A percentile compares a stretch with the other conserved stretches of the same genome.
These are phyloP conservation scores for Aphelenchoides fujianensis DNA, from an alignment of 1,140 invertebrate genomes.

Conservation along the genomic window DNA sequence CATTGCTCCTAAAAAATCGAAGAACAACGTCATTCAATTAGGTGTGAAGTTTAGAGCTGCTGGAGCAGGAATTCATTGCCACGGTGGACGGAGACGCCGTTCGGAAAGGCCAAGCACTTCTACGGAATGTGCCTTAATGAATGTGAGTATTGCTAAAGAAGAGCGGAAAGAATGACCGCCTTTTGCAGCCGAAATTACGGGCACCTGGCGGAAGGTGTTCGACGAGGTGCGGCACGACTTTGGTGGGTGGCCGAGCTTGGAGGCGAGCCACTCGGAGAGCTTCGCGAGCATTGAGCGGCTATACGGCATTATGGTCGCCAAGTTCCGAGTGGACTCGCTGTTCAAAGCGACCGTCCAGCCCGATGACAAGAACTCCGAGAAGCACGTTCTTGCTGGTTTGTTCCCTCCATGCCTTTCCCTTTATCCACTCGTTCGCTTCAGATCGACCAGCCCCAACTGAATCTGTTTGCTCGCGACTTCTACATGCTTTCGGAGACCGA, in stretches of 20 bases:
- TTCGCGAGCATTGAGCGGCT: slow-evolving; percentile 48
- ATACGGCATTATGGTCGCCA: slow-evolving; percentile 59
- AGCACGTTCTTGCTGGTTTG: slow-evolving; percentile 55
- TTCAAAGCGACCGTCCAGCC: slow-evolving; percentile 62
- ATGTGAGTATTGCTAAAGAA: slow-evolving; percentile 57
- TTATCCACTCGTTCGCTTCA: slow-evolving; percentile 27
- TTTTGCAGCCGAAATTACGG: slow-evolving; percentile 50
- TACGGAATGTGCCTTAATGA: slow-evolving; percentile 62
- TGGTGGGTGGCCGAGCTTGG: slow-evolving; percentile 60
- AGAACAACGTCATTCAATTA: too few relatives aligned
- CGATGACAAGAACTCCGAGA: slow-evolving; percentile 61
- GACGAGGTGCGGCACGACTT: slow-evolving; percentile 52
- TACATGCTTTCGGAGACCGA: slow-evolving; percentile 59
- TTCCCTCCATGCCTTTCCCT: not conserved
- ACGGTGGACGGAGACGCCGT: slow-evolving; percentile 57
- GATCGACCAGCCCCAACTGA: slow-evolving; percentile 60
- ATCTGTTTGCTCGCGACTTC: slow-evolving; percentile 60
- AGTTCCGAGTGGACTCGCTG: slow-evolving; percentile 57
- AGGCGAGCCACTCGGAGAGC: slow-evolving; percentile 22
- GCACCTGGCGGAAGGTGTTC: slow-evolving; percentile 54
- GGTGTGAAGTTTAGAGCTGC: slow-evolving; percentile 43
- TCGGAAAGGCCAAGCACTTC: slow-evolving; percentile 60
- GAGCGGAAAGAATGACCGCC: too few relatives aligned
- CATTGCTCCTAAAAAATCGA: too few relatives aligned
- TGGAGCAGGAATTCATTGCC: slow-evolving; percentile 49